phyloP scores from a whole-genome alignment of 2,113 vertebrate species.

The Paracanthobrama guichenoti region DNA sequence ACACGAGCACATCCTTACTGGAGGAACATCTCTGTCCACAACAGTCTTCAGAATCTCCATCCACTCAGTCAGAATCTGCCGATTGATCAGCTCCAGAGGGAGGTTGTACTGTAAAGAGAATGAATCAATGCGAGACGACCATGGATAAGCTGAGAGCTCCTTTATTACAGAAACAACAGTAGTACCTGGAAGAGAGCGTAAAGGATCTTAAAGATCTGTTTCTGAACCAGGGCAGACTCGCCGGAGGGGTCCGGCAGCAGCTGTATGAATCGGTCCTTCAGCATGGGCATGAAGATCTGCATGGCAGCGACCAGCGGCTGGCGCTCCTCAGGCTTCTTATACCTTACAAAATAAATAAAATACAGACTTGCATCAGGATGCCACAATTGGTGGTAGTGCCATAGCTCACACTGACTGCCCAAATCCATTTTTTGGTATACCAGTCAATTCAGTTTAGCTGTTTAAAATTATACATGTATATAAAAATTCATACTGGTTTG shows the following conservation, averaged over 20 bases:
- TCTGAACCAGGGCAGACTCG: conserved; percentile 97
- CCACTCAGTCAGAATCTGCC: conserved; percentile 96
- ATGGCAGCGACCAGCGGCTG: conserved; percentile 95
- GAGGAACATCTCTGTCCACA: conserved; percentile 94
- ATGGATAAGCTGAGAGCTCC: not conserved
- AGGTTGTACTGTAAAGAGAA: conserved; percentile 85
- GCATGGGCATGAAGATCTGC: conserved; percentile 97
- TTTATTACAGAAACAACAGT: not conserved
- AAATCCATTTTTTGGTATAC: not conserved
- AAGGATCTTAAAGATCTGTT: conserved; percentile 99
- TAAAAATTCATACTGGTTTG: not conserved
- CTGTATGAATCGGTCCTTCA: conserved; percentile 95
- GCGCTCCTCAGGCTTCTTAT: conserved; percentile 97
- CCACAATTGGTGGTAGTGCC: not conserved
- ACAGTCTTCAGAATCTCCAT: conserved; percentile 97
- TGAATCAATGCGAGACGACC: conserved; percentile 1
- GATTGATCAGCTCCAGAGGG: conserved; percentile 96
- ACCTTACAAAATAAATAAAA: conserved; percentile 73
- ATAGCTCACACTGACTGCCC: not conserved
- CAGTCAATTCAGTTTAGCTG: not conserved
- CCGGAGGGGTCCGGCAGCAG: conserved; percentile 90
- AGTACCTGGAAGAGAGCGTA: conserved; percentile 97
- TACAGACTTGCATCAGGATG: not conserved
- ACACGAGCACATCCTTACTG: conserved; percentile 74
- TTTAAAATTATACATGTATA: not conserved